Base-by-base conservation (phyloP, 2,888 invertebrate genomes). In the Schrankia costaestrigalis region DNA sequence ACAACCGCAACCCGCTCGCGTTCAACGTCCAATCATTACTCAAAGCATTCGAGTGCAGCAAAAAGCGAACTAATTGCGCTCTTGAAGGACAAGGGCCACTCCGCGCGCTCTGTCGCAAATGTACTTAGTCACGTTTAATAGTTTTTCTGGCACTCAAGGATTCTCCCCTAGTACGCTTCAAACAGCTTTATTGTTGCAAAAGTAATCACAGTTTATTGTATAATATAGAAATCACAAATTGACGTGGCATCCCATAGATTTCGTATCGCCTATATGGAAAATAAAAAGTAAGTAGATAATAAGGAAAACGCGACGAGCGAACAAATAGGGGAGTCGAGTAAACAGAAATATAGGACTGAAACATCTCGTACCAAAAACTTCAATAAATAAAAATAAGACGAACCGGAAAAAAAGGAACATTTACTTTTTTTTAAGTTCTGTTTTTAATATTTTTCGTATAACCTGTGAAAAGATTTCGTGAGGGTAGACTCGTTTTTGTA, bases 11-110 rank as follows among this genome's bases (percentile, higher is more conserved):
- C 66, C 65, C 61, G 53, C 66, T 64, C 56, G 64, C 53, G 63
- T 53, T 64, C 59, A 55, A 52, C 67, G 63, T 75, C 71, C 72
- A 80, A 81, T 84, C 80, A 83, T 84, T 82, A 84, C 76, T 84
- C 78, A 83, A 78, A 78, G 79, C 71, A 82, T 70, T 72, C 60
- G 63, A 78, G 71, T 78, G 77, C 78, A 77, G 74, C 81, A 85
- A 85, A 86, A 85, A 85, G 73, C 69, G 66, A 58, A 76, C 86
- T 86, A 86, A 86, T 85, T 84, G 83, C 81, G 69, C 71, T 74
- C 79, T 81, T 77, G 77, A 84, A 81, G 79, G 81, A 83, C 83
- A 79, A 80, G 81, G 77, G 75, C 73, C 76, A 76, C 76, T 80
- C 70, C 56, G 56, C 53, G 62, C 62, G 56, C 64, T 71, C 78